Percentiles rank a stretch among this genome's conserved stretches.
phyloP scores from a whole-genome alignment of 2,113 vertebrate species.

The Cebidichthys violaceus region DNA sequence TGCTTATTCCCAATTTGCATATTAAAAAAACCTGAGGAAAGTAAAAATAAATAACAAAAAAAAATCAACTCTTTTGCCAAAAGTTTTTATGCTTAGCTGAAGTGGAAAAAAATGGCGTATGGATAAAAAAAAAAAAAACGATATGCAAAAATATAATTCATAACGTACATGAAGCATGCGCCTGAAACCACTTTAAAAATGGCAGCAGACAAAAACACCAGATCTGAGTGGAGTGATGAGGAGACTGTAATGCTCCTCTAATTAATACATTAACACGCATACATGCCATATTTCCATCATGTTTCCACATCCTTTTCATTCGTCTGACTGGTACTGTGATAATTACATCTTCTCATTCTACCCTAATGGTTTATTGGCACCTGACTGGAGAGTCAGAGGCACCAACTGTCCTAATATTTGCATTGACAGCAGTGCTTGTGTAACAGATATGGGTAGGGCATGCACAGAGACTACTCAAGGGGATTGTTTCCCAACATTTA shows the following conservation, averaged over 20 bases:
- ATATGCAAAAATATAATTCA: background rate
- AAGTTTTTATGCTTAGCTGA: background rate
- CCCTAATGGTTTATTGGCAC: background rate
- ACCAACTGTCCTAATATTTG: background rate
- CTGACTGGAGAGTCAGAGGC: background rate
- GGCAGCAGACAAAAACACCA: conserved; percentile 12
- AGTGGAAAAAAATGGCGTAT: background rate
- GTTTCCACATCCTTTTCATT: too few relatives aligned
- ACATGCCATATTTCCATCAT: background rate
- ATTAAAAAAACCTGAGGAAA: background rate
- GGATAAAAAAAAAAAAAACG: background rate
- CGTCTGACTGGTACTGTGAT: background rate
- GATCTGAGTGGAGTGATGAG: conserved; percentile 10
- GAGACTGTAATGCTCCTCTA: conserved; percentile 10
- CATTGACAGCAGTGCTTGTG: background rate
- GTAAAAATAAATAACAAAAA: background rate
- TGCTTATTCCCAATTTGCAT: background rate
- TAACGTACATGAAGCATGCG: background rate
- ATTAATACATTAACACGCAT: conserved; percentile 14
- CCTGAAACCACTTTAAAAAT: background rate
- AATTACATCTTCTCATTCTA: background rate
- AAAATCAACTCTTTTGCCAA: background rate
- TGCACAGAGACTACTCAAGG: background rate
- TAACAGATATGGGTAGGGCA: background rate
- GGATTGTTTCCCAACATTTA: background rate